Percentiles rank a stretch among this genome's conserved stretches.
Conservation (phyloP, 1,140 invertebrate species). For the Daktulosphaira vitifoliae region DNA sequence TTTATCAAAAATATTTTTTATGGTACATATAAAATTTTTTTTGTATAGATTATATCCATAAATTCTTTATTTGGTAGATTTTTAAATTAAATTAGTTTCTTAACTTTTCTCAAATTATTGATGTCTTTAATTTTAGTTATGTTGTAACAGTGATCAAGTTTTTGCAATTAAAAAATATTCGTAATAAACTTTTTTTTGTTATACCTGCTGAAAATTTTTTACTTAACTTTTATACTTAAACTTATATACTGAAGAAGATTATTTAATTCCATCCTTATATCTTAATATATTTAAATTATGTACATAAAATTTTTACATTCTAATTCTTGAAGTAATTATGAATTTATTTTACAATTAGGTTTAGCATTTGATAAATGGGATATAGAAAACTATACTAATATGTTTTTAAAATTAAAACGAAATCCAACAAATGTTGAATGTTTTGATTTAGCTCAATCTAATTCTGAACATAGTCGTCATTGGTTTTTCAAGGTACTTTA, state of each 20-base stretch:
- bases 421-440: constrained; percentile 97
- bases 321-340: background rate
- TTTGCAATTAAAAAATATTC: too few relatives aligned
- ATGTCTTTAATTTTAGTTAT: too few relatives aligned
- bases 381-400: constrained; percentile 71
- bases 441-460: constrained; percentile 97
- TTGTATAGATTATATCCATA: too few relatives aligned
- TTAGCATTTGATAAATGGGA: constrained; percentile 84
- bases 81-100: too few relatives aligned
- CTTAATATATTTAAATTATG: background rate
- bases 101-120: too few relatives aligned
- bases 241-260: background rate
- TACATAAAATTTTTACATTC: background rate
- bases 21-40: too few relatives aligned
- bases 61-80: too few relatives aligned
- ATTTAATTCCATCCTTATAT: background rate
- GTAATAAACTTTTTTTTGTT: too few relatives aligned
- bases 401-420: constrained; percentile 73
- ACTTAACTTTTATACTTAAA: too few relatives aligned
- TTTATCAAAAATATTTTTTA: too few relatives aligned
- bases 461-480: constrained; percentile 87
- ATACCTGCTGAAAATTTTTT: too few relatives aligned
- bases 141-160: too few relatives aligned
- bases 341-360: constrained; percentile 45
- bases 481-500: constrained; percentile 71